Percentiles rank a stretch among this genome's conserved stretches.
Conservation (phyloP, 2,888 invertebrate genomes). For the Lasioglossum figueresi region DNA sequence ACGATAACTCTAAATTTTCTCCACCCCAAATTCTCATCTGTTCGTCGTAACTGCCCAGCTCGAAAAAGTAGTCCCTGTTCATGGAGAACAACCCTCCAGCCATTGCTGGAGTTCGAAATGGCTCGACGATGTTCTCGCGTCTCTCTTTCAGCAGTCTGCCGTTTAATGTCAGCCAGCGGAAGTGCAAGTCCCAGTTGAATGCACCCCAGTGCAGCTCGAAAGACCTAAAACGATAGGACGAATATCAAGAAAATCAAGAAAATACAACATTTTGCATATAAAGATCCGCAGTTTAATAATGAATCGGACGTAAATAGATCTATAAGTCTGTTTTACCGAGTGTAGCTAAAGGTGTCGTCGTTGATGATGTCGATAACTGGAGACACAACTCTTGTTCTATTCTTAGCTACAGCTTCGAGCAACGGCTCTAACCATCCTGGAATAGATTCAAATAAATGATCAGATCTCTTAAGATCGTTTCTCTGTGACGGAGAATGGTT, state of each 20-base stretch:
- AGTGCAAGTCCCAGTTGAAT: constrained; percentile 99
- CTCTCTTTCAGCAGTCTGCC: constrained; percentile 87
- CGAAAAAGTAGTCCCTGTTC: constrained; percentile 93
- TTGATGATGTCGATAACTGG: constrained; percentile 97
- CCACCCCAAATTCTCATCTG: constrained; percentile 97
- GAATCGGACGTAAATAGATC: not conserved
- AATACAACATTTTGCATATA: too few relatives aligned
- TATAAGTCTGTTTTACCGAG: constrained; percentile 70
- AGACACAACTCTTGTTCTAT: constrained; percentile 89
- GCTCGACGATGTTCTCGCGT: constrained; percentile 87
- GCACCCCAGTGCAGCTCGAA: constrained; percentile 99
- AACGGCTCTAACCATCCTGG: constrained; percentile 92
- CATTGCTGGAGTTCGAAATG: constrained; percentile 94
- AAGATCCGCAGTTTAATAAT: not conserved
- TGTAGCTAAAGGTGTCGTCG: constrained; percentile 97
- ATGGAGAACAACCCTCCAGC: constrained; percentile 98
- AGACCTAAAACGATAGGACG: constrained; percentile 86
- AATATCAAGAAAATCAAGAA: not conserved
- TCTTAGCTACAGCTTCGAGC: constrained; percentile 87
- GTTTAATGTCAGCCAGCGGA: constrained; percentile 92
- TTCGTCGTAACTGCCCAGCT: constrained; percentile 91
- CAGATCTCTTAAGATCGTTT: not conserved
- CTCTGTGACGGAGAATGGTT: not conserved
- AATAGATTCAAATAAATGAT: constrained; percentile 9
- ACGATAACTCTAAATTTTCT: constrained; percentile 98